Evolutionary conservation across 1,140 invertebrate species (phyloP), one percentile per base, ranked within the genome.

Genomic region (Eumaeus atala): DNA sequence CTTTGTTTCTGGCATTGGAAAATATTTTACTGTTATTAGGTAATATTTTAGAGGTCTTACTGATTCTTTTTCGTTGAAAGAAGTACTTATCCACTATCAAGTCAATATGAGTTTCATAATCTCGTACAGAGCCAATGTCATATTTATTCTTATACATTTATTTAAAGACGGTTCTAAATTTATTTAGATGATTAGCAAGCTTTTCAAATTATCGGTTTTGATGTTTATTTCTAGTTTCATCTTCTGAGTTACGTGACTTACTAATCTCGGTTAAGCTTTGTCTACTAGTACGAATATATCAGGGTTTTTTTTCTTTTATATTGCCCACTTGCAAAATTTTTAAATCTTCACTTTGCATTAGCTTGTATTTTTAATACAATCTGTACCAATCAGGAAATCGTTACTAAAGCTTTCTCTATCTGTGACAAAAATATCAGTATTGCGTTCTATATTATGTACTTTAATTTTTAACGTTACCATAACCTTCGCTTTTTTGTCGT

Each of bases 1-100:
- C 14, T 17, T 51, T 51, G 53, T 59, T 38, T 55, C 12, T 55
- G 40, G 52, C 6, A 54, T 35, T 36, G 53, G 54, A 35, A 52
- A 56, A 9, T 61, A 9, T 42, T 40, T 61, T n/a, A 61, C 38
- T 9, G 59, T 44, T 21, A 28, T 53, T 54, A 61, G 42, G 44
- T 56, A 34, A 40, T 61, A 54, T n/a, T n/a, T n/a, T n/a, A n/a
- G n/a, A n/a, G n/a, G n/a, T n/a, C n/a, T n/a, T n/a, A n/a, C n/a
- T n/a, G n/a, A n/a, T n/a, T n/a, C n/a, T n/a, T n/a, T n/a, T n/a
- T n/a, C n/a, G n/a, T n/a, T n/a, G n/a, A n/a, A n/a, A n/a, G 18
- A 44, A 55, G 28, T 55, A n/a, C n/a, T n/a, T n/a, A n/a, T n/a
- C n/a, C n/a, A n/a, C n/a, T n/a, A n/a, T 9, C 12, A 55, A n/a